A percentile compares a stretch with the other conserved stretches of the same genome.
These are phyloP conservation scores for Pyrgilauda ruficollis DNA, from an alignment of 2,113 vertebrate genomes.

Conservation along the genomic window DNA sequence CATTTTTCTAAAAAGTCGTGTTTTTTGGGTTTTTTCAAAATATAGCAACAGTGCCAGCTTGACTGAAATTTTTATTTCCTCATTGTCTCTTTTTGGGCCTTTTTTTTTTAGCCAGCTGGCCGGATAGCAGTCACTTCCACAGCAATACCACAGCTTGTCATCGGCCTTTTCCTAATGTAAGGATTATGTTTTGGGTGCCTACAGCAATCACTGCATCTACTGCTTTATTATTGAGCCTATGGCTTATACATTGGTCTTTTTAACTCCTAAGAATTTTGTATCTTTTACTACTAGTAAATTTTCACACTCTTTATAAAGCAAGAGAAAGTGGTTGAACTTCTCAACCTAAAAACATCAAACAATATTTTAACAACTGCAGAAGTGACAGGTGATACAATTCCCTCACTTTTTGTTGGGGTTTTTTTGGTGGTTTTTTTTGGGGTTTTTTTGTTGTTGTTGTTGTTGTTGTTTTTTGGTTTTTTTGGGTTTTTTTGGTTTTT, in stretches of 20 bases:
- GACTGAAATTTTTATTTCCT: background rate
- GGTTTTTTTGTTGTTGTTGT: background rate
- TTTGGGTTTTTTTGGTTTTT: background rate
- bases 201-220: background rate
- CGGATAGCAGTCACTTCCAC: background rate
- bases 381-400: background rate
- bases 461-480: background rate
- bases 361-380: background rate
- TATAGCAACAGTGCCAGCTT: background rate
- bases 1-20: background rate
- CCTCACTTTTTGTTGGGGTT: background rate
- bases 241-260: background rate
- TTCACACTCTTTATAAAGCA: background rate
- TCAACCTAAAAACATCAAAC: background rate
- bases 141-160: background rate
- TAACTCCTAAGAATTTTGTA: background rate
- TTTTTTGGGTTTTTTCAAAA: background rate
- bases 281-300: background rate
- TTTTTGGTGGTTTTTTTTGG: background rate
- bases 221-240: background rate
- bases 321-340: background rate
- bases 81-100: background rate
- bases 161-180: fast-evolving
- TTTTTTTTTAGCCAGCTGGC: background rate
- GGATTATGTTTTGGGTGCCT: background rate